Evolutionary conservation across 2,888 invertebrate species (phyloP), one percentile per base, ranked within the genome.

Genomic region (Eurytoma adleriae): DNA sequence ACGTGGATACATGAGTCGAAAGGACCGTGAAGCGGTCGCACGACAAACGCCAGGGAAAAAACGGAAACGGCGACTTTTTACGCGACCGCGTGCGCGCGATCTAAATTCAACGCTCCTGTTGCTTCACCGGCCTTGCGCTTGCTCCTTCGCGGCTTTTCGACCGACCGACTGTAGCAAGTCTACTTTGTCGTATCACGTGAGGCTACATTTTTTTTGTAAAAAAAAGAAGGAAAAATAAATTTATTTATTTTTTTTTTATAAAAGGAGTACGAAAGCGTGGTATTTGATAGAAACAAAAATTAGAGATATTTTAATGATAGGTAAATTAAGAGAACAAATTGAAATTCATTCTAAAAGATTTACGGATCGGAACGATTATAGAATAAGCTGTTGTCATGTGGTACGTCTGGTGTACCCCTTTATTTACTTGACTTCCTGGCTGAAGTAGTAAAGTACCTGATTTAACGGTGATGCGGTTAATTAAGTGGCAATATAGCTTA

Each of bases 91-190:
- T 30, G 30, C 30, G 30, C 79, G 59, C 73, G 48, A 56, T 73
- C 83, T 75, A 59, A 82, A 77, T 69, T 80, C 61, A 69, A 64
- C 73, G 69, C 67, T 82, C 78, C 62, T 69, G 81, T 79, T 71
- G 56, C 71, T 70, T 73, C 69, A 50, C 5, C 24, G 66, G 67
- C 82, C 79, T 81, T 75, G 80, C 50, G 50, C 14, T 52, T 0
- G 20, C 64, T 16, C 64, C 3, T n/a, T 16, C 40, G n/a, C 64
- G 40, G 30, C 30, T 30, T 30, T 30, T 30, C 30, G 4, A 30
- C 3, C 30, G 30, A 30, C 30, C 4, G 30, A 30, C 30, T 30
- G 4, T 30, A 30, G 30, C 2, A 30, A 30, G 30, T 30, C 30
- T 2, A 30, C n/a, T 30, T 30, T 4, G 30, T 30, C 4, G 30